Percentiles rank a stretch among this genome's conserved stretches.
Evolutionary conservation across 2,113 vertebrate species (phyloP).

Genomic region (Poecilia latipinna): DNA sequence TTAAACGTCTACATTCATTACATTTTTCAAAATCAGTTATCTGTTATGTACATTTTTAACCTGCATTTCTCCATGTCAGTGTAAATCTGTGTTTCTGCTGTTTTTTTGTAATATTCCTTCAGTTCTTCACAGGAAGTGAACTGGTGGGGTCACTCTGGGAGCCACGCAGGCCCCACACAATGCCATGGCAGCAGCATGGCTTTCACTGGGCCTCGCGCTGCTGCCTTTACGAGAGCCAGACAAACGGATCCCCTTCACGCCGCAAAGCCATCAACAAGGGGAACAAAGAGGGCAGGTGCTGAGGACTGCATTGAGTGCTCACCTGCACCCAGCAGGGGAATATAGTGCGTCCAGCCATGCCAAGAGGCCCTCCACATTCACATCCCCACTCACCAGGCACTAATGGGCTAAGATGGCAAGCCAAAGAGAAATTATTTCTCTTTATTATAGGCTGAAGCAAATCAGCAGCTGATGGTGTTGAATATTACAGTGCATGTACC

Average conservation of each 20-base stretch:
- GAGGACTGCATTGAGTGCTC: constrained; percentile 78
- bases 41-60: neutral
- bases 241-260: constrained; percentile 78
- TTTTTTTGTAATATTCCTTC: neutral
- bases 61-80: constrained; percentile 1
- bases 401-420: constrained; percentile 36
- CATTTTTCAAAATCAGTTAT: neutral
- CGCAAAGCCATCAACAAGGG: constrained; percentile 79
- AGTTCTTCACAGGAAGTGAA: neutral
- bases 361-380: constrained; percentile 75
- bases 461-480: constrained; percentile 4
- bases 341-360: constrained; percentile 69
- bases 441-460: constrained; percentile 9
- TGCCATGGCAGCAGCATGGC: constrained; percentile 71
- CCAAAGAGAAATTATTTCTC: constrained; percentile 42
- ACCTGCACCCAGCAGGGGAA: constrained; percentile 81
- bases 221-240: constrained; percentile 79
- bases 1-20: neutral
- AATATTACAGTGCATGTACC: constrained; percentile 29
- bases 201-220: constrained; percentile 74
- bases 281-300: constrained; percentile 82
- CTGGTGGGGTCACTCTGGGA: constrained; percentile 64
- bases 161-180: constrained; percentile 70
- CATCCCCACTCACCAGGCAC: constrained; percentile 62
- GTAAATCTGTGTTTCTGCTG: no score